Base-by-base conservation (phyloP, 2,113 vertebrate species). In the Paramisgurnus dabryanus region DNA sequence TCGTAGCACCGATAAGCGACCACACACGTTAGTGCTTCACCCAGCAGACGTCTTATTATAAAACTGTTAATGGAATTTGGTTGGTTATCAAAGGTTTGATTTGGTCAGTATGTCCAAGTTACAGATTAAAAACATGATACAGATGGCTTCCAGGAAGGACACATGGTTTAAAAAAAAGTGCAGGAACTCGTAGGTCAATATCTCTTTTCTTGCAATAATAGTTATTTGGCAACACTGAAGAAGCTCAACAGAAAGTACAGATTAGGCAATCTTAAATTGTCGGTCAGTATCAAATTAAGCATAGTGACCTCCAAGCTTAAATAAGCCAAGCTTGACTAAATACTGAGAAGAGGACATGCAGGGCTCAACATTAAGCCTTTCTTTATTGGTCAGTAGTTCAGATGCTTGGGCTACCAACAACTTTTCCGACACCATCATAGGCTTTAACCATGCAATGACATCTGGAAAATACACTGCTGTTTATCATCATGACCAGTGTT, bases 131-230 rank as follows among this genome's bases (percentile, higher is more conserved):
- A 78, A 84, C 72, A 82, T 85, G 88, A 93, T 94, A 93, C 92
- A 91, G 89, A 94, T 94, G 92, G 91, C 91, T 84, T 91, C 92
- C 91, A 93, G 92, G 92, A 93, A 90, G 80, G 60, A 76, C 43
- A 77, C 80, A 80, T 89, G 89, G 13, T 15, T 15, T 13, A 87
- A 85, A 39, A 43, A 45, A 18, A 40, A 47, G 1, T 53, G 11
- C 50, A 53, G 50, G 50, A 53, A 55, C 49, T 53, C 17, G 40
- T 7, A 39, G 61, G 7, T 45, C 57, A 27, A 41, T 41, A 5
- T 55, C 22, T n/a, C 55, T 41, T 6, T 57, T n/a, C 34, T n/a
- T n/a, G 15, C 34, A 57, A 55, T 15, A 72, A 57, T 17, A 6
- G 43, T 45, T 34, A 8, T 12, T 50, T 9, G 8, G 49, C 49